Conservation (phyloP, 2,113 vertebrate genomes). For the Gobius niger region DNA sequence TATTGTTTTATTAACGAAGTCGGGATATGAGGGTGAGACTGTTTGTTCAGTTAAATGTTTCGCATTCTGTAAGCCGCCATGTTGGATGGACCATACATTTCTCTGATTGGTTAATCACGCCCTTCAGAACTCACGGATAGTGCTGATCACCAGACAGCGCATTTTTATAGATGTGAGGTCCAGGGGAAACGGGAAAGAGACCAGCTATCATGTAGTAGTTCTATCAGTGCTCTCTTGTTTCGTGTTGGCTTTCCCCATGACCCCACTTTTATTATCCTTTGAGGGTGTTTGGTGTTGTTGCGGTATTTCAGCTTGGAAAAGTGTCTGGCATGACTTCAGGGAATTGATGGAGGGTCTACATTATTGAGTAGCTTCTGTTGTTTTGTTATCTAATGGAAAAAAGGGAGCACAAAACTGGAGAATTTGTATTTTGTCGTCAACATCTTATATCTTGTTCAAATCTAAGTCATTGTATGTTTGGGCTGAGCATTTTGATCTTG, state of each 20-base stretch:
- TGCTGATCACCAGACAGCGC: no score
- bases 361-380: no score
- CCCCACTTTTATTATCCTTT: slow-evolving; percentile 17
- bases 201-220: slow-evolving; percentile 12
- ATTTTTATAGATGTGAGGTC: background rate
- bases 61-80: no score
- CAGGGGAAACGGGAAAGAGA: slow-evolving; percentile 6
- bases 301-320: slow-evolving; percentile 60
- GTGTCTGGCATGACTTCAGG: slow-evolving; percentile 37
- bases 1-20: slow-evolving; percentile 31
- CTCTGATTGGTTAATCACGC: no score
- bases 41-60: no score
- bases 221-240: slow-evolving; percentile 15
- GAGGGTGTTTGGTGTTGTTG: slow-evolving; percentile 38
- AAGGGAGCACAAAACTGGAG: no score
- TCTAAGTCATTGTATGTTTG: slow-evolving; percentile 38
- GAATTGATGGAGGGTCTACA: background rate
- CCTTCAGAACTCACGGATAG: no score
- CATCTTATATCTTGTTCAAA: slow-evolving; percentile 4
- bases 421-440: no score
- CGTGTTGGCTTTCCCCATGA: background rate
- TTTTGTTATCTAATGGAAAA: no score
- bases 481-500: slow-evolving; percentile 26
- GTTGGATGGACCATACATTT: no score
- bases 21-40: slow-evolving; percentile 48